These are phyloP conservation scores for Cichlasoma orientale DNA, from an alignment of 2,797 vertebrate genomes.

Conservation along the genomic window DNA sequence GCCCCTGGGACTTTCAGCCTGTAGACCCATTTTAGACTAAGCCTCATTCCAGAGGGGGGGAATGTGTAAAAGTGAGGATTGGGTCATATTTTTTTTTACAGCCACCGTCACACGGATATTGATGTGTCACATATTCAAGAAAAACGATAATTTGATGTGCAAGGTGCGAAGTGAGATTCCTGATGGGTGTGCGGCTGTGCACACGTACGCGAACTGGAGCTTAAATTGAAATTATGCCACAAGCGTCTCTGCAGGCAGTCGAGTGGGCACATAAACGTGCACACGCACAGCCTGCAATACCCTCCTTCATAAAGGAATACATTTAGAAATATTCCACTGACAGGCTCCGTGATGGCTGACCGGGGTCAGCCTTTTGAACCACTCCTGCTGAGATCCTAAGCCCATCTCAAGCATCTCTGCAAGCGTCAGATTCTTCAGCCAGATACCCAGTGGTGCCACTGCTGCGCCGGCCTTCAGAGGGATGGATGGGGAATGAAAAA, in stretches of 20 bases:
- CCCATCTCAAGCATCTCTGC: conserved; percentile 60
- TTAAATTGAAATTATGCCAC: conserved; percentile 11
- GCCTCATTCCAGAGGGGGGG: conserved; percentile 44
- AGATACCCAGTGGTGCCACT: conserved; percentile 61
- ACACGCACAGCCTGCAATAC: conserved; percentile 8
- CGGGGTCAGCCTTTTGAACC: conserved; percentile 61
- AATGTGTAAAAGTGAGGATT: conserved; percentile 50
- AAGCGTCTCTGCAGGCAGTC: background rate
- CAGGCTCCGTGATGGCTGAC: conserved; percentile 48
- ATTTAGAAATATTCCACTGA: conserved; percentile 48
- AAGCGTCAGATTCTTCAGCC: conserved; percentile 55
- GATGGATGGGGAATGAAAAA: conserved; percentile 41
- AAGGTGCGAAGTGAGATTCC: conserved; percentile 16
- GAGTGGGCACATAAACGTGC: background rate
- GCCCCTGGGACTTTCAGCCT: conserved; percentile 51
- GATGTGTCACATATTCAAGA: conserved; percentile 48
- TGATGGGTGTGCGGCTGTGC: background rate
- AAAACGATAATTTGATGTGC: conserved; percentile 44
- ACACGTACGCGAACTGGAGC: background rate
- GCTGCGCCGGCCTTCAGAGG: conserved; percentile 58
- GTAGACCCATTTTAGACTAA: conserved; percentile 55
- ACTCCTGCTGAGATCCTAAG: conserved; percentile 58
- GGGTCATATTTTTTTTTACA: conserved; percentile 45
- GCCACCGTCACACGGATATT: conserved; percentile 51
- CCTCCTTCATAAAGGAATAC: conserved; percentile 26